Evolutionary conservation across 2,797 vertebrate genomes (phyloP).

Genomic region (Diglossa cyanea): DNA sequence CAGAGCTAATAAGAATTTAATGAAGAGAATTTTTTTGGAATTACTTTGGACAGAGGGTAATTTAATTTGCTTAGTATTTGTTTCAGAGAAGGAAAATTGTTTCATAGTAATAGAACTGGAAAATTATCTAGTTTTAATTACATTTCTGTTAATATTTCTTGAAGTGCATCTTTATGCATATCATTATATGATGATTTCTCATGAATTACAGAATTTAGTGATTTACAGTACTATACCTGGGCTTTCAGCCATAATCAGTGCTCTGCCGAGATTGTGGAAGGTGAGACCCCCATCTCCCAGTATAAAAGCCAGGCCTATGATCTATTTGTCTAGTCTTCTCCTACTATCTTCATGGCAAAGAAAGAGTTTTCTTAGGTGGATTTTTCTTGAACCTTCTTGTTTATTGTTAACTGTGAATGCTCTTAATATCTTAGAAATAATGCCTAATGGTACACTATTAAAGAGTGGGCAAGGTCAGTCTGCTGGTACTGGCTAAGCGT

Average conservation of each 20-base stretch:
- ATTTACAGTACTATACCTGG: neutral
- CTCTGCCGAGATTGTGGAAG: neutral
- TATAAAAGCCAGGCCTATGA: neutral
- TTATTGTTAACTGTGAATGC: neutral
- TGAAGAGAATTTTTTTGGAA: neutral
- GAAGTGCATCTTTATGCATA: neutral
- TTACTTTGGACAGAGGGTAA: neutral
- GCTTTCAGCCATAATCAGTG: neutral
- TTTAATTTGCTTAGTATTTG: neutral
- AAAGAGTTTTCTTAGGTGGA: neutral
- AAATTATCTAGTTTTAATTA: neutral
- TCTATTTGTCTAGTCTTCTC: neutral
- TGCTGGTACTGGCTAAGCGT: neutral
- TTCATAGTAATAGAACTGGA: neutral
- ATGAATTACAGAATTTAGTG: neutral
- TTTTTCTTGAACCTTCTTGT: neutral
- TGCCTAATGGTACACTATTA: neutral
- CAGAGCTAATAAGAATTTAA: neutral
- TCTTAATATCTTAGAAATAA: neutral
- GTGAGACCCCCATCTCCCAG: rapidly evolving
- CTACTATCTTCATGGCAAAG: neutral
- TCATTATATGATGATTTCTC: neutral
- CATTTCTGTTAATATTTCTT: neutral
- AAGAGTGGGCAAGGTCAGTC: neutral
- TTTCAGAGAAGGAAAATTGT: neutral